Evolutionary conservation across 2,113 vertebrate genomes (phyloP).

Genomic region (Felis chaus): DNA sequence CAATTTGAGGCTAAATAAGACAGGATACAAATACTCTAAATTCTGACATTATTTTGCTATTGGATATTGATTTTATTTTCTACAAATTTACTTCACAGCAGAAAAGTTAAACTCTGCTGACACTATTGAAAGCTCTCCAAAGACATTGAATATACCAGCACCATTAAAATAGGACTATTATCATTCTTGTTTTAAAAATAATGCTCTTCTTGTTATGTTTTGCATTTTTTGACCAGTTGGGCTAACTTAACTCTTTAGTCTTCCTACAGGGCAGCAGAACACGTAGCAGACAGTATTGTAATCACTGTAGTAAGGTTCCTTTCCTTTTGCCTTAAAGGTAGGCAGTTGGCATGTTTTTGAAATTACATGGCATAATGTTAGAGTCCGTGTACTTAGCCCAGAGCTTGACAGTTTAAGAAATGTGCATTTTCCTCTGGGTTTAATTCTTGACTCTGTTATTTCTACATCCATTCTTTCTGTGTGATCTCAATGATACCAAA

Average conservation of each 20-base stretch:
- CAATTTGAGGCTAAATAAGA: constrained; percentile 39
- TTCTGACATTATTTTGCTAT: constrained; percentile 37
- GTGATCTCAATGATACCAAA: not conserved
- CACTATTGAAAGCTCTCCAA: not conserved
- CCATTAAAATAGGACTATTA: not conserved
- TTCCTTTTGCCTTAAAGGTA: not conserved
- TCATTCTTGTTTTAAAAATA: not conserved
- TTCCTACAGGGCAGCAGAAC: not conserved
- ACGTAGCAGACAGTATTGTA: not conserved
- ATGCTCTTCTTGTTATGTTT: not conserved
- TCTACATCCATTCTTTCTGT: not conserved
- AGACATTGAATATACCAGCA: not conserved
- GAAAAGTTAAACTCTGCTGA: constrained; percentile 24
- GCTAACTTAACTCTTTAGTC: not conserved
- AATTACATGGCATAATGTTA: not conserved
- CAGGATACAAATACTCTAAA: constrained; percentile 11
- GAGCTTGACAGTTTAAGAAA: not conserved
- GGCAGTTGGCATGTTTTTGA: not conserved
- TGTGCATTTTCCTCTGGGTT: not conserved
- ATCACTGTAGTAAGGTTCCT: not conserved
- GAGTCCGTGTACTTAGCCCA: not conserved
- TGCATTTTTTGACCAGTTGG: not conserved
- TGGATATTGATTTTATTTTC: constrained; percentile 61
- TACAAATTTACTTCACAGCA: constrained; percentile 18
- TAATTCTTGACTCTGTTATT: not conserved